Percentiles rank a stretch among this genome's conserved stretches.
These are phyloP conservation scores for Priocnemis perturbator DNA, from an alignment of 2,888 invertebrate genomes.

Conservation along the genomic window DNA sequence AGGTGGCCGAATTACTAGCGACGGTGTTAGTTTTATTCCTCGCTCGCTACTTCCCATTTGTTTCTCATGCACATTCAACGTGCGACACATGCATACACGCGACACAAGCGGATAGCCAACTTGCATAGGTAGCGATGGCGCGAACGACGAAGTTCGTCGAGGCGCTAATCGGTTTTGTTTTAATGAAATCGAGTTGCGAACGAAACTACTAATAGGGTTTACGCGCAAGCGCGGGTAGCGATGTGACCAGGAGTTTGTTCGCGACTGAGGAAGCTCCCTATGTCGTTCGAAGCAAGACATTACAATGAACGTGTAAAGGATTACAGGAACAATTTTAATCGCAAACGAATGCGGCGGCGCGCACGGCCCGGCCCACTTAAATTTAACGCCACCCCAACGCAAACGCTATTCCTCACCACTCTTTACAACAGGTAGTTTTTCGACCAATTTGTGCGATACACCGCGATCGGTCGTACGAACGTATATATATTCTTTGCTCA, in stretches of 20 bases:
- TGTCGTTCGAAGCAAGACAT: conserved; percentile 23
- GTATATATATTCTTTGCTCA: too few relatives aligned
- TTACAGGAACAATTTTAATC: conserved; percentile 20
- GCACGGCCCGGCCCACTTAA: too few relatives aligned
- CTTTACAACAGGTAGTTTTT: too few relatives aligned
- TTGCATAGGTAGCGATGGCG: neutral
- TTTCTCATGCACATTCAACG: neutral
- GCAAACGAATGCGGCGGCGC: conserved; percentile 2
- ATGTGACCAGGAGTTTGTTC: conserved; percentile 32
- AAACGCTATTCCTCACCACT: too few relatives aligned
- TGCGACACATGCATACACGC: neutral
- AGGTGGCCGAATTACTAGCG: neutral
- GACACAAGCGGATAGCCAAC: conserved; percentile 16
- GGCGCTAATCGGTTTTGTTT: conserved; percentile 5
- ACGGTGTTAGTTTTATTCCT: conserved; percentile 3
- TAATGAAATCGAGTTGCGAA: conserved; percentile 43
- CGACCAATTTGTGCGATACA: too few relatives aligned
- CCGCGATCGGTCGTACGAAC: too few relatives aligned
- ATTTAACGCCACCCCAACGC: too few relatives aligned
- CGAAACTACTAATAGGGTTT: conserved; percentile 44
- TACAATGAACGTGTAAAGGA: conserved; percentile 31
- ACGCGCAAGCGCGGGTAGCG: conserved; percentile 21
- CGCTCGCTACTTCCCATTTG: neutral
- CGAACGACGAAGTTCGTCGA: neutral
- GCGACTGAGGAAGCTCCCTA: conserved; percentile 20